Conservation (phyloP, 2,113 vertebrate genomes). For the Channa argus region DNA sequence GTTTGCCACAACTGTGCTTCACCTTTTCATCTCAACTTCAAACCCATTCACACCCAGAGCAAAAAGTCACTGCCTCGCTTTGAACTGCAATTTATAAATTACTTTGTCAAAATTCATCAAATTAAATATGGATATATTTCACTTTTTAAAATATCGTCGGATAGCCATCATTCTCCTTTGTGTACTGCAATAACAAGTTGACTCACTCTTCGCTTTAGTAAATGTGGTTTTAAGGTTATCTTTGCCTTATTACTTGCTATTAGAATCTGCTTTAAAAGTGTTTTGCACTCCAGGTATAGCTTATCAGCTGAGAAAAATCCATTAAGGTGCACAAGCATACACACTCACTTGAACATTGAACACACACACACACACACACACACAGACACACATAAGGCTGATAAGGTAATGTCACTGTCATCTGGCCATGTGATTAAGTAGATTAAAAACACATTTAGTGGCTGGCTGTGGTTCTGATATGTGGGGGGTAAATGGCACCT, state of each 20-base stretch:
- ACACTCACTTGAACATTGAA: background rate
- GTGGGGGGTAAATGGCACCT: conserved; percentile 16
- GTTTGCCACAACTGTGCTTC: conserved; percentile 4
- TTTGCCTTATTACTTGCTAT: conserved; percentile 14
- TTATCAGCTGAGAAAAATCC: conserved; percentile 60
- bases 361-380: background rate
- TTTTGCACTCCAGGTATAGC: conserved; percentile 29
- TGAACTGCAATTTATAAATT: conserved; percentile 17
- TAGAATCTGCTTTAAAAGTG: conserved; percentile 49
- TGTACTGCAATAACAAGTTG: background rate
- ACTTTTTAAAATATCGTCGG: background rate
- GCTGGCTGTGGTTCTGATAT: conserved; percentile 10
- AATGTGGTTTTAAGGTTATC: conserved; percentile 5
- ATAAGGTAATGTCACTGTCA: conserved; percentile 62
- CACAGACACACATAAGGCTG: conserved; percentile 3
- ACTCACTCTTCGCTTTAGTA: background rate
- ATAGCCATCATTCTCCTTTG: background rate
- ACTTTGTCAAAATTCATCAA: background rate
- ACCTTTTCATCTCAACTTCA: conserved; percentile 57
- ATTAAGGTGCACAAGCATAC: conserved; percentile 30
- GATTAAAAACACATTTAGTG: conserved; percentile 65
- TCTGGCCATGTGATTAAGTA: conserved; percentile 56
- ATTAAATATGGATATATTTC: conserved; percentile 1
- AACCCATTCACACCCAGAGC: conserved; percentile 29
- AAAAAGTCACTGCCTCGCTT: conserved; percentile 10